A percentile compares a stretch with the other conserved stretches of the same genome.
Evolutionary conservation across 2,888 invertebrate genomes (phyloP).

Genomic region (Drosophila meridionalis): DNA sequence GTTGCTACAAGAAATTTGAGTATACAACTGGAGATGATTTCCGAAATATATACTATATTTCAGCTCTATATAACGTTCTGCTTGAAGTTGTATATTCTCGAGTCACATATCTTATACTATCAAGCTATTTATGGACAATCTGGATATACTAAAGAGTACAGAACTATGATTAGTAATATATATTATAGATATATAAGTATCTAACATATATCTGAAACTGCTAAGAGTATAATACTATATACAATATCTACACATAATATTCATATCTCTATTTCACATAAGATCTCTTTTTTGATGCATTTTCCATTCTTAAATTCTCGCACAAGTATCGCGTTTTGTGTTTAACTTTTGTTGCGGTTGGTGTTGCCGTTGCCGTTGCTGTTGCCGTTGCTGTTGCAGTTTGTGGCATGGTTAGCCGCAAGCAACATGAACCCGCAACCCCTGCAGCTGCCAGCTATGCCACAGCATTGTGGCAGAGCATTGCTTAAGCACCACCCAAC

Average conservation of each 20-base stretch:
- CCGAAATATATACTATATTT: too few relatives aligned
- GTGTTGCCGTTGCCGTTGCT: conserved; percentile 21
- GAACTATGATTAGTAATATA: too few relatives aligned
- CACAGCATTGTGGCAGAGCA: background rate
- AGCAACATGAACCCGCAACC: conserved; percentile 19
- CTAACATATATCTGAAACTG: too few relatives aligned
- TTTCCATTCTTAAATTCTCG: conserved; percentile 39
- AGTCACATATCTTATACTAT: too few relatives aligned
- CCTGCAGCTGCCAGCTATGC: conserved; percentile 11
- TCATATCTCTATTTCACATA: background rate
- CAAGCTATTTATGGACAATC: background rate
- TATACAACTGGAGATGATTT: too few relatives aligned
- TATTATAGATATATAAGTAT: background rate
- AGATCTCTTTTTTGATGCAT: background rate
- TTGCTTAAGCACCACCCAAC: conserved; percentile 16
- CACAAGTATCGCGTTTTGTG: conserved; percentile 68
- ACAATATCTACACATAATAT: background rate
- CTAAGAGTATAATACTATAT: background rate
- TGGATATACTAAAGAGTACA: background rate
- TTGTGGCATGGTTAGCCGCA: conserved; percentile 18
- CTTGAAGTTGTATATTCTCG: too few relatives aligned
- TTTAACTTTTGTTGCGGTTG: conserved; percentile 32
- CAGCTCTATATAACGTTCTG: too few relatives aligned
- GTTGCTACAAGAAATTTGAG: too few relatives aligned
- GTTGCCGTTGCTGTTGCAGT: conserved; percentile 15